These are phyloP conservation scores for Amphimedon queenslandica DNA, from an alignment of 37 sponge, comb jelly and placozoan species.

Conservation along the genomic window DNA sequence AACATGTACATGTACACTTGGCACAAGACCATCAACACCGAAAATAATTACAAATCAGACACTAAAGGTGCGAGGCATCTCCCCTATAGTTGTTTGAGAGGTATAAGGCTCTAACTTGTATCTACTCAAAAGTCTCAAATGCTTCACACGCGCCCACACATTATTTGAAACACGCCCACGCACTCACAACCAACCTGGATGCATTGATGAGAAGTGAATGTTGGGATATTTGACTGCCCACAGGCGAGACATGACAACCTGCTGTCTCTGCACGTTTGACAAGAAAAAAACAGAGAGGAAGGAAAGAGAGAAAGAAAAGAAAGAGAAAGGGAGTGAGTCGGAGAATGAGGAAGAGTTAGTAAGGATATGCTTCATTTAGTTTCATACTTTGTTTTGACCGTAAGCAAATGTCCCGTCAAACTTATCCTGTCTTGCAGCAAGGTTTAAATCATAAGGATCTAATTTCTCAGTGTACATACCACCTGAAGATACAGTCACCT, in stretches of 20 bases:
- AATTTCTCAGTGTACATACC: conserved; percentile 84
- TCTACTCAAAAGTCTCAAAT: too few species aligned
- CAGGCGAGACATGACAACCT: conserved; percentile 76
- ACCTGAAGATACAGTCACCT: conserved; percentile 85
- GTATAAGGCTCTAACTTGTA: too few species aligned
- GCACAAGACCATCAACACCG: not conserved
- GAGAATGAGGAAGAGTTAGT: too few species aligned
- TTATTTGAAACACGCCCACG: not conserved
- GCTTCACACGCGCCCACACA: too few species aligned
- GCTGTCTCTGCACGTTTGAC: conserved; percentile 70
- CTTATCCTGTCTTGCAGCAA: conserved; percentile 26
- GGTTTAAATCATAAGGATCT: conserved; percentile 72
- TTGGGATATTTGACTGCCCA: conserved; percentile 64
- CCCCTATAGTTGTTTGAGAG: too few species aligned
- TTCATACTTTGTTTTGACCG: conserved; percentile 78
- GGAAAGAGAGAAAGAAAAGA: too few species aligned
- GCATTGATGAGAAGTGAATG: conserved; percentile 90
- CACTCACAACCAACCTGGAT: conserved; percentile 54
- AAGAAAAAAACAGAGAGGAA: not conserved
- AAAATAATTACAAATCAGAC: not conserved
- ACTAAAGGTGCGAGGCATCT: not conserved
- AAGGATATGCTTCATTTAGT: too few species aligned
- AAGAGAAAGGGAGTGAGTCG: too few species aligned
- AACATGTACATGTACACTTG: not conserved
- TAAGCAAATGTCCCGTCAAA: conserved; percentile 82